Evolutionary conservation across 2,797 vertebrate species (phyloP).

Genomic region (Parauchenoglanis ngamensis): DNA sequence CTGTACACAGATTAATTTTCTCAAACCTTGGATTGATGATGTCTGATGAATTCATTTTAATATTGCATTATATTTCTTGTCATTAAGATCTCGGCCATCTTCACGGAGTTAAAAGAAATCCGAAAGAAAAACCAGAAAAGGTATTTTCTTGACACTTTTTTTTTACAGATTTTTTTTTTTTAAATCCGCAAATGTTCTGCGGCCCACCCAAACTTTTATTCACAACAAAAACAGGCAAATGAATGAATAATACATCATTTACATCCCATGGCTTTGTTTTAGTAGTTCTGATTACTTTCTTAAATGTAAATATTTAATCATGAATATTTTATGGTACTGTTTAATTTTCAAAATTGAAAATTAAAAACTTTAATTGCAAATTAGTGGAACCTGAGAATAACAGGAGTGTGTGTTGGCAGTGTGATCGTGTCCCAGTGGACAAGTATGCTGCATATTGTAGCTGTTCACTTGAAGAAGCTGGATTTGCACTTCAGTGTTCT

Average conservation of each 20-base stretch:
- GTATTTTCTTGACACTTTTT: slow-evolving; percentile 62
- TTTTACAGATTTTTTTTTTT: too few relatives aligned
- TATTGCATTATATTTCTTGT: background rate
- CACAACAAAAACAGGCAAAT: too few relatives aligned
- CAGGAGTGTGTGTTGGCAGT: slow-evolving; percentile 64
- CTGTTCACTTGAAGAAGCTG: slow-evolving; percentile 77
- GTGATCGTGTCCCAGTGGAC: slow-evolving; percentile 98
- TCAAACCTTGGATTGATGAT: background rate
- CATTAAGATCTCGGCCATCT: slow-evolving; percentile 81
- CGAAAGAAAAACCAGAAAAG: slow-evolving; percentile 80
- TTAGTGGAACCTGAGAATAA: background rate
- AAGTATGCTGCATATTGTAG: slow-evolving; percentile 89
- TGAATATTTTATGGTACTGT: too few relatives aligned
- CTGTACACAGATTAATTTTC: background rate
- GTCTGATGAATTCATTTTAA: background rate
- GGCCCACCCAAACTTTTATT: too few relatives aligned
- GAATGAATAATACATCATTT: too few relatives aligned
- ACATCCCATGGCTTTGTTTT: too few relatives aligned
- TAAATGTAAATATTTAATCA: too few relatives aligned
- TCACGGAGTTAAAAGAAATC: slow-evolving; percentile 82
- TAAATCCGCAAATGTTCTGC: too few relatives aligned
- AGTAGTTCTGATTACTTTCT: too few relatives aligned
- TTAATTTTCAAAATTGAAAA: too few relatives aligned
- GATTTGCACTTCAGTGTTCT: slow-evolving; percentile 79
- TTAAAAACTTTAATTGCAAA: too few relatives aligned